Evolutionary conservation across 2,888 invertebrate genomes (phyloP).

Genomic region (Amitus sp.): DNA sequence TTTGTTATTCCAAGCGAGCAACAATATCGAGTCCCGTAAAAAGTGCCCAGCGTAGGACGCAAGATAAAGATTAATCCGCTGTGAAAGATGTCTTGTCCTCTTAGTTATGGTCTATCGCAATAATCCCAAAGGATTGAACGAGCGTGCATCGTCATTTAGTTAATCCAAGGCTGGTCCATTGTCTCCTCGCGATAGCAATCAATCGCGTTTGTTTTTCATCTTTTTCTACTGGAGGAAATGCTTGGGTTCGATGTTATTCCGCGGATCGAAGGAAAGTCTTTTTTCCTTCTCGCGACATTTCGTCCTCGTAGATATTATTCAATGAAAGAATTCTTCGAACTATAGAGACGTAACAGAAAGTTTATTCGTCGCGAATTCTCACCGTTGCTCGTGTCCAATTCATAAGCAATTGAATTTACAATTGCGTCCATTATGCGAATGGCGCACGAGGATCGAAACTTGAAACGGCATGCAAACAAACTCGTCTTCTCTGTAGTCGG

Average conservation of each 20-base stretch:
- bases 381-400: conserved; percentile 46
- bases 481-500: conserved; percentile 39
- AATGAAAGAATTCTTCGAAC: conserved; percentile 1
- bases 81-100: conserved; percentile 43
- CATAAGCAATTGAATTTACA: conserved; percentile 63
- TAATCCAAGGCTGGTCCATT: conserved; percentile 51
- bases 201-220: conserved; percentile 51
- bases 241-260: background rate
- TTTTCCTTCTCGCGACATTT: background rate
- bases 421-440: conserved; percentile 58
- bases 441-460: conserved; percentile 47
- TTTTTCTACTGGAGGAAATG: conserved; percentile 10
- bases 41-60: conserved; percentile 40
- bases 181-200: conserved; percentile 60
- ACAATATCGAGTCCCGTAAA: conserved; percentile 19
- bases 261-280: background rate
- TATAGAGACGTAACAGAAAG: background rate
- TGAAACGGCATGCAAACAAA: conserved; percentile 38
- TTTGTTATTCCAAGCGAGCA: conserved; percentile 43
- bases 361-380: conserved; percentile 39
- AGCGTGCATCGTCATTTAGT: conserved; percentile 48
- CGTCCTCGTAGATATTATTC: background rate
- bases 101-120: conserved; percentile 25
- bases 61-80: conserved; percentile 46
- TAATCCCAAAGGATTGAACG: conserved; percentile 49